Percentiles rank a stretch among this genome's conserved stretches.
Evolutionary conservation across 2,888 invertebrate species (phyloP).

Genomic region (Volucella zonaria): DNA sequence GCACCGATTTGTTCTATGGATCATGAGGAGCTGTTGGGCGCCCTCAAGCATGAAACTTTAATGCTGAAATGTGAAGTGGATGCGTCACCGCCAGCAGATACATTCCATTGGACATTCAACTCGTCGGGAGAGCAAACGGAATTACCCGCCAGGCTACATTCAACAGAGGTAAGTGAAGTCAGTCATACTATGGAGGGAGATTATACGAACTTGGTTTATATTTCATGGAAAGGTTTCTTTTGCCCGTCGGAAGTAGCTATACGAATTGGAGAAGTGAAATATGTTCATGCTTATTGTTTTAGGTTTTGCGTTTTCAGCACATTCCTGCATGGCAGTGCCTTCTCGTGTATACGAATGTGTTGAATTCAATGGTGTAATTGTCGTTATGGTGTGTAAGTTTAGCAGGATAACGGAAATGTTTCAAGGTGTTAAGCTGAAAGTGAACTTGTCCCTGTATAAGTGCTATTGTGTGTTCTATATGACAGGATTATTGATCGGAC

Average conservation of each 20-base stretch:
- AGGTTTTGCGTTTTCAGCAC: neutral
- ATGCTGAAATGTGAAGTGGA: slow-evolving; percentile 93
- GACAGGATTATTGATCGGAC: neutral
- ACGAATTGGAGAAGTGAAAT: neutral
- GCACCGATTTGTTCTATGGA: slow-evolving; percentile 90
- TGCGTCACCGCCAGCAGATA: slow-evolving; percentile 92
- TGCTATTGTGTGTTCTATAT: neutral
- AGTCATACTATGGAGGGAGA: neutral
- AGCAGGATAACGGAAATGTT: neutral
- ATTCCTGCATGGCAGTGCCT: too few species aligned
- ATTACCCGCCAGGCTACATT: slow-evolving; percentile 86
- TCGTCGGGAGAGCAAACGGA: slow-evolving; percentile 93
- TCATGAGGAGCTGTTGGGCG: slow-evolving; percentile 92
- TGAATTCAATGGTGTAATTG: slow-evolving; percentile 16
- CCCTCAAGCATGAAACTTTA: slow-evolving; percentile 94
- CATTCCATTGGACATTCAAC: slow-evolving; percentile 96
- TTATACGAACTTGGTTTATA: neutral
- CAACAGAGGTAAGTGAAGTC: slow-evolving; percentile 82
- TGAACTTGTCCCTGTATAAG: neutral
- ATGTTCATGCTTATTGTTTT: slow-evolving; percentile 1
- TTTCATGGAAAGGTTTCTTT: neutral
- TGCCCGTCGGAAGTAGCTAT: neutral
- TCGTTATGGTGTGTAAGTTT: neutral
- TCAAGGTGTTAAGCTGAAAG: neutral
- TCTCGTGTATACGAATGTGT: neutral